Conservation (phyloP, 1,140 invertebrate genomes). For the Drosophila melanica region DNA sequence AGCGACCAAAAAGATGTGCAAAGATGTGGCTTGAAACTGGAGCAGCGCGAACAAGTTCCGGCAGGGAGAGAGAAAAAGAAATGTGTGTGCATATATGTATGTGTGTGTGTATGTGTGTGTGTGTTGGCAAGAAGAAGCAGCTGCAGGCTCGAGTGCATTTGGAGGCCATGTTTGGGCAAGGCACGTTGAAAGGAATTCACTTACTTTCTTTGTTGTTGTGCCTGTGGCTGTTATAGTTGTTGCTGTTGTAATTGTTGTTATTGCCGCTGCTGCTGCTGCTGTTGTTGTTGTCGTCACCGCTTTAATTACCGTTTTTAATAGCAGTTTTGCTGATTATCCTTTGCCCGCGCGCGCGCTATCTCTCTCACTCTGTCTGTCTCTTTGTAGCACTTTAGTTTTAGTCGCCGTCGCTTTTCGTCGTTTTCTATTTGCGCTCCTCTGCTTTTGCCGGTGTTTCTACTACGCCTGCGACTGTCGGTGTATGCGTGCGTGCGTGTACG, state of each 20-base stretch:
- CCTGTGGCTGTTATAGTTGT: background rate
- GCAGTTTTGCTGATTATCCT: slow-evolving; percentile 45
- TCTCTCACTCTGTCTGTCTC: slow-evolving; percentile 3
- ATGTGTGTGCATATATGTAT: background rate
- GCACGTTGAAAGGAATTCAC: slow-evolving; percentile 69
- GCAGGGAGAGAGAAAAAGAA: slow-evolving; percentile 25
- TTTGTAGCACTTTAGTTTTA: slow-evolving; percentile 48
- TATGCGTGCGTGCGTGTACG: slow-evolving; percentile 26
- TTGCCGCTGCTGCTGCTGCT: slow-evolving; percentile 31
- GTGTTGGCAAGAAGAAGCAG: slow-evolving; percentile 1
- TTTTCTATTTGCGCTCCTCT: slow-evolving; percentile 45
- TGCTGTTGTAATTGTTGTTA: slow-evolving; percentile 21
- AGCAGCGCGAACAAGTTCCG: slow-evolving; percentile 36
- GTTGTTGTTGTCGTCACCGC: slow-evolving; percentile 36
- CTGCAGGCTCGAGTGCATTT: slow-evolving; percentile 28
- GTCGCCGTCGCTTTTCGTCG: slow-evolving; percentile 48
- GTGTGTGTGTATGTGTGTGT: slow-evolving; percentile 6
- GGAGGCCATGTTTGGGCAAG: slow-evolving; percentile 71
- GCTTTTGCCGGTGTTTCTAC: slow-evolving; percentile 52
- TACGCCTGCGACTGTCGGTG: slow-evolving; percentile 30
- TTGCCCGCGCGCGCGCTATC: slow-evolving; percentile 21
- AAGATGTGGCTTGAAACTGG: slow-evolving; percentile 65
- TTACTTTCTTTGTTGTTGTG: slow-evolving; percentile 68
- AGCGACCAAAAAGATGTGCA: slow-evolving; percentile 16
- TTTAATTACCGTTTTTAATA: slow-evolving; percentile 54